Evolutionary conservation across 2,797 vertebrate genomes (phyloP).

Genomic region (Craterocephalus amniculus): DNA sequence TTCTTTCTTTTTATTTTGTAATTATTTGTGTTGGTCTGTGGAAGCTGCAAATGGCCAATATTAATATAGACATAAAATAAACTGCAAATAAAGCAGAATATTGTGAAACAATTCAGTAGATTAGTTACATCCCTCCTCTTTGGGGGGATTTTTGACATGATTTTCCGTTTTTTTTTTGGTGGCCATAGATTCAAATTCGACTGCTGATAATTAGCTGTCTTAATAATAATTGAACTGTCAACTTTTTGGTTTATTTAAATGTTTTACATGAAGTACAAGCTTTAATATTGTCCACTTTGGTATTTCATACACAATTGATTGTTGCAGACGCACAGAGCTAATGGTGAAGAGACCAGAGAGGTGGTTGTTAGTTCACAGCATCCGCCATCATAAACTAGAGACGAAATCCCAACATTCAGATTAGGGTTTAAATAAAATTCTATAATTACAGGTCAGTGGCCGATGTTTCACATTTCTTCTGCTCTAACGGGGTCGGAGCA

Average conservation of each 20-base stretch:
- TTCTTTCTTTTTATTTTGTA: constrained; percentile 14
- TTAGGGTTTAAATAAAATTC: too few species aligned
- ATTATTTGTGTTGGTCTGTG: constrained; percentile 1
- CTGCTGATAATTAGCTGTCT: neutral
- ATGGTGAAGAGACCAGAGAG: neutral
- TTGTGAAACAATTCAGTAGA: constrained; percentile 4
- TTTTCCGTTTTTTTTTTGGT: neutral
- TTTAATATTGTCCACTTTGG: neutral
- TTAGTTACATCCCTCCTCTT: neutral
- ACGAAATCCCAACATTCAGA: neutral
- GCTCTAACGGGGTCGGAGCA: neutral
- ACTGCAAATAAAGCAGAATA: neutral
- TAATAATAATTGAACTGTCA: constrained; percentile 2
- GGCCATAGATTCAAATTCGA: neutral
- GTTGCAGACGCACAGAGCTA: neutral
- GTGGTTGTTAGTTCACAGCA: too few species aligned
- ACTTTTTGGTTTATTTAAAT: neutral
- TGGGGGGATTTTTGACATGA: too few species aligned
- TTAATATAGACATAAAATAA: constrained; percentile 9
- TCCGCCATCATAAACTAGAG: too few species aligned
- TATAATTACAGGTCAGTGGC: too few species aligned
- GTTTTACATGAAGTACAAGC: neutral
- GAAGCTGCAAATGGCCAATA: constrained; percentile 29
- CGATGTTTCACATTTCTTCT: neutral
- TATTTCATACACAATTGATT: neutral